Conservation (phyloP, 2,113 vertebrate genomes). For the Chlamydotis undulata region DNA sequence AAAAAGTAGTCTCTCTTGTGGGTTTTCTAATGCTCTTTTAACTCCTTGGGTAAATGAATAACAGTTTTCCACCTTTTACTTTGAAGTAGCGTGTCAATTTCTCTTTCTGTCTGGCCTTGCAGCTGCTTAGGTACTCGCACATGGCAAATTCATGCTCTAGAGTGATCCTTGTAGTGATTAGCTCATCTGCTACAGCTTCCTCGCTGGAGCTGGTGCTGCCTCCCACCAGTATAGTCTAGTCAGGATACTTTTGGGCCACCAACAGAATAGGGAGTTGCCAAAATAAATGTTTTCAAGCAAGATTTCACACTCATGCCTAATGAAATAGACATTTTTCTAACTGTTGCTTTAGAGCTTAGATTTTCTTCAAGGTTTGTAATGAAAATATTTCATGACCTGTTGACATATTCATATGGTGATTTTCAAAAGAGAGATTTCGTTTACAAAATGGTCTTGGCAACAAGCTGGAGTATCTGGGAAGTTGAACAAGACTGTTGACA, state of each 20-base stretch:
- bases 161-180: neutral
- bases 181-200: slow-evolving; percentile 52
- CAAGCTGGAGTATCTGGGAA: slow-evolving; percentile 71
- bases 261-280: slow-evolving; percentile 74
- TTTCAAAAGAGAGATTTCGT: slow-evolving; percentile 78
- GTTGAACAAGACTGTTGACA: slow-evolving; percentile 73
- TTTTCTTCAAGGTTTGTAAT: slow-evolving; percentile 79
- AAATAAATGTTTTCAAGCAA: slow-evolving; percentile 80
- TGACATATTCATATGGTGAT: slow-evolving; percentile 84
- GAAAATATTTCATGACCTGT: slow-evolving; percentile 84
- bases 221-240: slow-evolving; percentile 71
- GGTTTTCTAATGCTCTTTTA: neutral
- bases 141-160: neutral
- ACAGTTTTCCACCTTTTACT: neutral
- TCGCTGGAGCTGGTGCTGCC: neutral
- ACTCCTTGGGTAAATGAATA: neutral
- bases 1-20: neutral
- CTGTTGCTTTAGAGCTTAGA: slow-evolving; percentile 73
- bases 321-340: slow-evolving; percentile 77
- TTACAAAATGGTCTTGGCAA: slow-evolving; percentile 80
- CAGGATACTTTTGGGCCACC: slow-evolving; percentile 70
- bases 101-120: neutral
- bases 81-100: neutral
- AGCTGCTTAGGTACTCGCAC: neutral
- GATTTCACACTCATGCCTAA: slow-evolving; percentile 75